These are phyloP conservation scores for Percopsis omiscomaycus DNA, from an alignment of 2,797 vertebrate genomes.

Conservation along the genomic window DNA sequence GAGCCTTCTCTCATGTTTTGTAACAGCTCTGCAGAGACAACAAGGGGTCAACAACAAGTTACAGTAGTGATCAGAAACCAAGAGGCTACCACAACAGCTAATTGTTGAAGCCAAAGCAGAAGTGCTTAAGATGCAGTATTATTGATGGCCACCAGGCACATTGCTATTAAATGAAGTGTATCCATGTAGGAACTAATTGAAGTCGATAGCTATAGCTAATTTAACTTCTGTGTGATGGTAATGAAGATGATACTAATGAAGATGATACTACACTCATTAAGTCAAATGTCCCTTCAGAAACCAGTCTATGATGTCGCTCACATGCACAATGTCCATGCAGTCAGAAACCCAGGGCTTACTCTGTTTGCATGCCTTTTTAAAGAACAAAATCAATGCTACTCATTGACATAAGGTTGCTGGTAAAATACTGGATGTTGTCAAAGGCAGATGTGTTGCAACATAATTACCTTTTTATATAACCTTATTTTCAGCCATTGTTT, in stretches of 20 bases:
- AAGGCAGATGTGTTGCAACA: not conserved
- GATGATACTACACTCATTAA: no score
- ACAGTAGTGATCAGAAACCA: conserved; percentile 28
- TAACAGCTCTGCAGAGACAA: conserved; percentile 34
- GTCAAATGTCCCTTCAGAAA: no score
- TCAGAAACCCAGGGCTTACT: conserved; percentile 16
- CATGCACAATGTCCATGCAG: not conserved
- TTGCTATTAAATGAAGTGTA: no score
- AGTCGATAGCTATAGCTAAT: no score
- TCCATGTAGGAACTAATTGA: no score
- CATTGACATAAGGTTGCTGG: conserved; percentile 6
- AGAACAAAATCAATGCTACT: conserved; percentile 35
- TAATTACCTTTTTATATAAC: not conserved
- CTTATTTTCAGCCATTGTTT: not conserved
- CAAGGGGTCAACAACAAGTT: conserved; percentile 39
- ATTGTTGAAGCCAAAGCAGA: no score
- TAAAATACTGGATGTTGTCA: conserved; percentile 10
- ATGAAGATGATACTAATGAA: no score
- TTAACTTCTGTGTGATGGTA: no score
- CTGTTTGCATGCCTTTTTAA: conserved; percentile 52
- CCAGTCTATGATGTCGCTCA: no score
- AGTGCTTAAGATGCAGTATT: no score
- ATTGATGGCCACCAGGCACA: no score
- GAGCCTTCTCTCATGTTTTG: conserved; percentile 56
- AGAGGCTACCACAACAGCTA: no score